A percentile compares a stretch with the other conserved stretches of the same genome.
These are phyloP conservation scores for Sinocyclocheilus anophthalmus DNA, from an alignment of 2,113 vertebrate genomes.

Conservation along the genomic window DNA sequence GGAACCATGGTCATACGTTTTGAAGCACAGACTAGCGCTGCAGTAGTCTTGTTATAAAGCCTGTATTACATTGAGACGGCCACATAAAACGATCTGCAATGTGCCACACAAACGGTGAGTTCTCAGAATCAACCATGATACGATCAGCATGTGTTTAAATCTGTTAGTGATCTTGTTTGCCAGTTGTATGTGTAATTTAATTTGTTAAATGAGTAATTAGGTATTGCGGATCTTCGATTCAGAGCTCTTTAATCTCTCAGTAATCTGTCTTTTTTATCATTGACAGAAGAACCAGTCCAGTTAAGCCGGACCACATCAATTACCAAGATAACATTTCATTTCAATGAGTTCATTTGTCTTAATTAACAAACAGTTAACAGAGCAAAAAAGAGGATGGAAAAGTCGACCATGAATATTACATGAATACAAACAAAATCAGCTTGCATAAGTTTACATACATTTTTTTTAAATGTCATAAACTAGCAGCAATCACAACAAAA, in stretches of 20 bases:
- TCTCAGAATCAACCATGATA: background rate
- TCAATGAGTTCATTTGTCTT: slow-evolving; percentile 12
- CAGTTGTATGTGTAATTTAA: slow-evolving; percentile 26
- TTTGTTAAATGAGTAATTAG: slow-evolving; percentile 27
- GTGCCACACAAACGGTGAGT: background rate
- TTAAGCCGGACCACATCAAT: slow-evolving; percentile 29
- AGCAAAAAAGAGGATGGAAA: background rate
- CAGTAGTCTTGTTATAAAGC: too few species aligned
- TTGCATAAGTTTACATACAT: background rate
- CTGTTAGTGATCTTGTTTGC: slow-evolving; percentile 31
- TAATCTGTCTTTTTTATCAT: slow-evolving; percentile 45
- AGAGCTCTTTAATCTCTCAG: slow-evolving; percentile 36
- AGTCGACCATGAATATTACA: background rate
- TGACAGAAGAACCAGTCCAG: slow-evolving; percentile 36
- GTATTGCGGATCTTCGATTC: slow-evolving; percentile 5
- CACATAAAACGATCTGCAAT: background rate
- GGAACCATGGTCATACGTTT: background rate
- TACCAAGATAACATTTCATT: slow-evolving; percentile 24
- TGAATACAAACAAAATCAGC: background rate
- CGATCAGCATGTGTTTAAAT: background rate
- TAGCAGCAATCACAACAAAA: background rate
- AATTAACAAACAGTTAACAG: slow-evolving; percentile 31
- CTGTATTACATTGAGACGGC: background rate
- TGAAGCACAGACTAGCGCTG: background rate
- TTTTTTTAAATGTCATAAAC: background rate